Conservation (phyloP, 2,888 invertebrate species). For the Polyommatus icarus region DNA sequence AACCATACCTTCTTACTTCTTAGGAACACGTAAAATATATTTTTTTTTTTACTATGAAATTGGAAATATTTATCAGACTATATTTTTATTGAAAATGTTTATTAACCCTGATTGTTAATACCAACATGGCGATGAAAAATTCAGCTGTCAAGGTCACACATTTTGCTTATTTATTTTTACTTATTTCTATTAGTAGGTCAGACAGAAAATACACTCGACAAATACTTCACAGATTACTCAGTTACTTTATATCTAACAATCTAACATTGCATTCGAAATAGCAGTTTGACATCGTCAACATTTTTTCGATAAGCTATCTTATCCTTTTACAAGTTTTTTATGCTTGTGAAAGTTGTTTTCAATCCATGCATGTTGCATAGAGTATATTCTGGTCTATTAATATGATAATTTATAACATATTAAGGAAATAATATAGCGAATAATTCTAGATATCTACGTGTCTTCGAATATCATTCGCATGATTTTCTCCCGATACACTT, state of each 20-base stretch:
- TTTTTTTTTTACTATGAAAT: too few species aligned
- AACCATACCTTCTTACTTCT: too few species aligned
- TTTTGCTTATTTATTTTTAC: not conserved
- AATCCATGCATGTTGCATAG: not conserved
- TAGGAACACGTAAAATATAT: too few species aligned
- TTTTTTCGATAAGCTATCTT: conserved; percentile 1
- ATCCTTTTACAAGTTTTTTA: not conserved
- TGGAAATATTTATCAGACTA: not conserved
- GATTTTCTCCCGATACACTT: conserved; percentile 22
- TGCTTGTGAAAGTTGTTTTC: not conserved
- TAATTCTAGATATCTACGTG: conserved; percentile 20
- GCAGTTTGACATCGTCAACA: conserved; percentile 19
- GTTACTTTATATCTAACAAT: not conserved
- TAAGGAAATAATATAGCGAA: not conserved
- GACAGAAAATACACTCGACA: not conserved
- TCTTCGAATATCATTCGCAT: conserved; percentile 15
- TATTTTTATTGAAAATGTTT: not conserved
- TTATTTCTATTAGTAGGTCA: conserved; percentile 28
- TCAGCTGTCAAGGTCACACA: conserved; percentile 21
- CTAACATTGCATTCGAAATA: not conserved
- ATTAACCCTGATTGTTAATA: not conserved
- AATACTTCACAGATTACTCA: conserved; percentile 10
- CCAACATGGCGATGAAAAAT: not conserved
- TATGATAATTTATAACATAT: conserved; percentile 19
- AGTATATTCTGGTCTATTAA: not conserved